These are phyloP conservation scores for Dolomedes plantarius DNA, from an alignment of 2,888 invertebrate species.

Conservation along the genomic window DNA sequence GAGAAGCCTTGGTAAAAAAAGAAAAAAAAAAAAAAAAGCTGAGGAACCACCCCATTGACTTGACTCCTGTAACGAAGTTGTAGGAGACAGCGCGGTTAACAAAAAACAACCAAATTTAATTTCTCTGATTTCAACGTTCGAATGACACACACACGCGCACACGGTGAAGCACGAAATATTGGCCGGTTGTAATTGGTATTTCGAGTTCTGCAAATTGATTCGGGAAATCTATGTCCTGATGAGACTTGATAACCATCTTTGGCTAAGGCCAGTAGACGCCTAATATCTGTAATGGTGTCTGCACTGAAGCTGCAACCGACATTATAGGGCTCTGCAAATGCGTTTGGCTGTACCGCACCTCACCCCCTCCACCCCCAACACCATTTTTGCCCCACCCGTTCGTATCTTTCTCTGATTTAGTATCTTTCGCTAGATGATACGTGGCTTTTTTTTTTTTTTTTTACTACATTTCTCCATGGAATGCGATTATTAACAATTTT, in stretches of 20 bases:
- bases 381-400: neutral
- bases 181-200: constrained; percentile 62
- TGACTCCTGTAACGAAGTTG: constrained; percentile 48
- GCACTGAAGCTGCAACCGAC: constrained; percentile 39
- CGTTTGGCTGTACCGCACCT: constrained; percentile 42
- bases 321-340: constrained; percentile 65
- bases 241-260: constrained; percentile 59
- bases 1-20: no score
- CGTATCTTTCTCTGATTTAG: neutral
- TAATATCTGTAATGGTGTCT: constrained; percentile 66
- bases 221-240: constrained; percentile 63
- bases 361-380: neutral
- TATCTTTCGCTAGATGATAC: constrained; percentile 36
- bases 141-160: no score
- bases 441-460: constrained; percentile 5
- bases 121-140: constrained; percentile 45
- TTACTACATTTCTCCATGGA: constrained; percentile 10
- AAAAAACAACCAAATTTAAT: constrained; percentile 53
- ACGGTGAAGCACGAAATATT: constrained; percentile 36
- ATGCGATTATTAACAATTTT: constrained; percentile 18
- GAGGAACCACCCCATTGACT: no score
- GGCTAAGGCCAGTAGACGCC: constrained; percentile 56
- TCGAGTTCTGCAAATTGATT: constrained; percentile 63
- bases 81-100: neutral
- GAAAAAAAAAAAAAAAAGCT: no score